Evolutionary conservation across 2,888 invertebrate genomes (phyloP).

Genomic region (Norana najaformis): DNA sequence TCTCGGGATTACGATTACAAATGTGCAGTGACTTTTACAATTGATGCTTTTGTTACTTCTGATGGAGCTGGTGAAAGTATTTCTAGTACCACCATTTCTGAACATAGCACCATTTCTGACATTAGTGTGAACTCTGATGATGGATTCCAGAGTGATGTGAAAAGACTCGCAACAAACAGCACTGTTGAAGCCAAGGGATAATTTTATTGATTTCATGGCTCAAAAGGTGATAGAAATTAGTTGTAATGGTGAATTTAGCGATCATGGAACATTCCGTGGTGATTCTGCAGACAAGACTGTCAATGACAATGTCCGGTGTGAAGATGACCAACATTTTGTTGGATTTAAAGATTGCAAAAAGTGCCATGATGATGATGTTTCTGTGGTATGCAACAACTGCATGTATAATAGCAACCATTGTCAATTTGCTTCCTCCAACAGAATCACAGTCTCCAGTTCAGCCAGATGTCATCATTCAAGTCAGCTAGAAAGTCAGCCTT

Average conservation of each 20-base stretch:
- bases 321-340: background rate
- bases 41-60: background rate
- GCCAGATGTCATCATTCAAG: background rate
- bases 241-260: background rate
- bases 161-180: background rate
- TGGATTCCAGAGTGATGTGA: background rate
- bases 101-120: background rate
- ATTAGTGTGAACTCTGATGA: background rate
- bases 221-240: background rate
- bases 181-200: background rate
- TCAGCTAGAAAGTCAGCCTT: background rate
- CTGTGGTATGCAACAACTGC: background rate
- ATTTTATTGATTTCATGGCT: background rate
- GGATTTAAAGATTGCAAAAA: constrained; percentile 5
- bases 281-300: background rate
- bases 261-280: background rate
- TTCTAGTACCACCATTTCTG: background rate
- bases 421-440: background rate
- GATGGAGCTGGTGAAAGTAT: background rate
- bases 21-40: background rate
- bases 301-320: background rate
- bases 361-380: background rate
- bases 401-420: background rate
- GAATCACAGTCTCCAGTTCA: background rate
- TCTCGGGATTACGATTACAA: too few species aligned